Evolutionary conservation across 2,888 invertebrate species (phyloP), one percentile per base, ranked within the genome.

Genomic region (Chloromyia formosa): DNA sequence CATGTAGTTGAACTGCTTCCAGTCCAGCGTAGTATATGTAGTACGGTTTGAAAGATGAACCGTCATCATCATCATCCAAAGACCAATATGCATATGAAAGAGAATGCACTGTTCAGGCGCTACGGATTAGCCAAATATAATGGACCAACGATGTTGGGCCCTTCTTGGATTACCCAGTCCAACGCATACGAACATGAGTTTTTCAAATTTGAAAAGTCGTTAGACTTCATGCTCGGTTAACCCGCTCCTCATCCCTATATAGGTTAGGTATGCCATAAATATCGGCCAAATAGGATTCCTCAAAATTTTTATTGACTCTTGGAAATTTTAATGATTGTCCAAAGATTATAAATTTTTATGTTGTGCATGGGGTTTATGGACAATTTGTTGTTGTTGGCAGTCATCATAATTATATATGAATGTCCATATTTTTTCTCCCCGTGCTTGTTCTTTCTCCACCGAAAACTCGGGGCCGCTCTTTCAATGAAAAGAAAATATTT

Each of bases 271-370:
- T 58, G 18, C 58, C 75, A 75, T 75, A 75, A 75, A 75, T 66
- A 72, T 72, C 61, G 14, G 14, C 3, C 53, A 72, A 75, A 75
- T 72, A 75, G 64, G 72, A 64, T 72, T 72, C 72, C 75, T 72
- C 64, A 72, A 73, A 73, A 66, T 68, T 74, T 74, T 75, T 76
- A 76, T 76, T 74, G 74, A 76, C 76, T 76, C 71, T 75, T 71
- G 71, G 74, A 75, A 74, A 73, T 72, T 74, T 76, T 76, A 76
- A 76, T 73, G 74, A 73, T 73, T 76, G 69, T 73, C 68, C 76
- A 49, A 68, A 76, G 74, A 76, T 76, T 74, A 76, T 76, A 74
- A 76, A 76, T 73, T 76, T 75, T 76, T 74, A 76, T 76, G 68
- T 68, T 72, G 66, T 72, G 62, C 42, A 56, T 56, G 74, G 56